Conservation (phyloP, 2,113 vertebrate genomes). For the Diphyllodes magnificus region DNA sequence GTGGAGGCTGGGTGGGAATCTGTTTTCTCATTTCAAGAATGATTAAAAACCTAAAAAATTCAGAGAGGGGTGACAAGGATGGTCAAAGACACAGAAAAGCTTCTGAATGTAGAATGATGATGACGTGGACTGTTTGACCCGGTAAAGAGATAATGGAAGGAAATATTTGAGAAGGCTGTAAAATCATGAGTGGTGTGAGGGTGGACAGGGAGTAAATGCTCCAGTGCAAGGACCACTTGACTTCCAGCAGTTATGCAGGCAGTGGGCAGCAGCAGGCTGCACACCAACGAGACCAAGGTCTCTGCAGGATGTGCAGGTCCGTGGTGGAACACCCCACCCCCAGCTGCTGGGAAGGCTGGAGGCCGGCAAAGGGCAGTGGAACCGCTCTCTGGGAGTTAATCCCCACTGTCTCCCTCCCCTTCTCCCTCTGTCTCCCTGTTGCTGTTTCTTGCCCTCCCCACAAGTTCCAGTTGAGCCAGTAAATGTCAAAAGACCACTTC, state of each 20-base stretch:
- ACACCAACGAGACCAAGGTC: neutral
- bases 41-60: neutral
- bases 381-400: neutral
- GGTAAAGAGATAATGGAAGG: neutral
- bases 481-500: neutral
- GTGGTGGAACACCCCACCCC: rapidly evolving
- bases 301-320: neutral
- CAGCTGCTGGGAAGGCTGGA: neutral
- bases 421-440: neutral
- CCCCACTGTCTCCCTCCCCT: neutral
- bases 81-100: neutral
- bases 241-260: neutral
- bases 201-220: neutral
- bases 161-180: neutral
- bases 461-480: neutral
- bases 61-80: neutral
- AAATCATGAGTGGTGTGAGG: neutral
- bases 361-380: neutral
- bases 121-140: neutral
- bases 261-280: neutral
- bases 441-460: neutral
- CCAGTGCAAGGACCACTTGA: neutral
- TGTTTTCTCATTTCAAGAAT: neutral
- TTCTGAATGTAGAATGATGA: neutral
- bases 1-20: neutral